These are phyloP conservation scores for Zelostemma sp. DNA, from an alignment of 1,140 invertebrate genomes.

Conservation along the genomic window DNA sequence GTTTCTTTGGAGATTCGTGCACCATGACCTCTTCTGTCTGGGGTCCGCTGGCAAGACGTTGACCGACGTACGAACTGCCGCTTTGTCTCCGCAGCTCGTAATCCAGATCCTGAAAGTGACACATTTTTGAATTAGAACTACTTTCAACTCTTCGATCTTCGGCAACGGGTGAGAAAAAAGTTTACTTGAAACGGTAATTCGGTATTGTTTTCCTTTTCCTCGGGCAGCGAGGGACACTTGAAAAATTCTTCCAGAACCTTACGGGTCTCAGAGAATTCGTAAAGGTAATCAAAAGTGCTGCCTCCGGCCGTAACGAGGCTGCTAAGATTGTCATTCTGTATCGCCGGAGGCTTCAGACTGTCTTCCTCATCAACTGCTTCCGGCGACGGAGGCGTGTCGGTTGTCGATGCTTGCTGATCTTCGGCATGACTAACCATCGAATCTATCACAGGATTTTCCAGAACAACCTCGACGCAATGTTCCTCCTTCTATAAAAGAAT, in stretches of 20 bases:
- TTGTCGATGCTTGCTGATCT: slow-evolving; percentile 37
- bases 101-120: slow-evolving; percentile 78
- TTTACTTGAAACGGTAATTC: slow-evolving; percentile 71
- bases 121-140: not conserved
- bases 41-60: slow-evolving; percentile 79
- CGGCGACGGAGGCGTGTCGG: slow-evolving; percentile 38
- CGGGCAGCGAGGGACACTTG: slow-evolving; percentile 78
- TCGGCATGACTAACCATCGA: slow-evolving; percentile 45
- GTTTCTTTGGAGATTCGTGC: slow-evolving; percentile 68
- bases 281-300: slow-evolving; percentile 85
- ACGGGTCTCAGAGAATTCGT: slow-evolving; percentile 91
- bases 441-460: slow-evolving; percentile 63
- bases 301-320: slow-evolving; percentile 64
- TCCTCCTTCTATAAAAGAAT: slow-evolving; percentile 55
- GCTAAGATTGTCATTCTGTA: slow-evolving; percentile 61
- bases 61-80: slow-evolving; percentile 85
- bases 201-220: slow-evolving; percentile 71
- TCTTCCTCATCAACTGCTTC: slow-evolving; percentile 57
- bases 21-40: slow-evolving; percentile 69
- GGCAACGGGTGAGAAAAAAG: no score
- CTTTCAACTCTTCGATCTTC: no score
- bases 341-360: slow-evolving; percentile 58
- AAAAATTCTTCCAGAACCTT: slow-evolving; percentile 94
- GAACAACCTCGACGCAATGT: slow-evolving; percentile 55
- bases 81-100: slow-evolving; percentile 81